A percentile compares a stretch with the other conserved stretches of the same genome.
These are phyloP conservation scores for Alcedo quadribrachys DNA, from an alignment of 2,797 vertebrate genomes.

Conservation along the genomic window DNA sequence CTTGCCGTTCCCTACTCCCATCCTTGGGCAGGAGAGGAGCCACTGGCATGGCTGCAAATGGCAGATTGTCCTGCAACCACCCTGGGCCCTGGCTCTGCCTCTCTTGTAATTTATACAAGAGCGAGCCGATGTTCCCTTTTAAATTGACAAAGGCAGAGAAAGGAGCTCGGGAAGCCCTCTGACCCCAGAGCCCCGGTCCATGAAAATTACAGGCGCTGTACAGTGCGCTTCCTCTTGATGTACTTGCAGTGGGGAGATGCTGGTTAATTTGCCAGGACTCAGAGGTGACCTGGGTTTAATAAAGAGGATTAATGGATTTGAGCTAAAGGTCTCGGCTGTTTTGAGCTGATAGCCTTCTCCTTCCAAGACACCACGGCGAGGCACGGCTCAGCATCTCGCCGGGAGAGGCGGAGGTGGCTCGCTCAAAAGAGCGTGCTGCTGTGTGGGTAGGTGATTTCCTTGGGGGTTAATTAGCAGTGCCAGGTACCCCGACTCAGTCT, in stretches of 20 bases:
- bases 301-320: conserved; percentile 87
- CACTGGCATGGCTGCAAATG: background rate
- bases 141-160: conserved; percentile 78
- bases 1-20: background rate
- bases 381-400: conserved; percentile 42
- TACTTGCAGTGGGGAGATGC: conserved; percentile 77
- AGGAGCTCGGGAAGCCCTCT: conserved; percentile 70
- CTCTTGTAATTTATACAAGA: conserved; percentile 70
- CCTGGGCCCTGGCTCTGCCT: background rate
- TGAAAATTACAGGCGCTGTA: conserved; percentile 75
- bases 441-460: background rate
- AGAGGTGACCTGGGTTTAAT: conserved; percentile 84
- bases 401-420: conserved; percentile 9
- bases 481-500: background rate
- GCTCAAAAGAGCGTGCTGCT: background rate
- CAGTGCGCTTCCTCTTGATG: conserved; percentile 71
- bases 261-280: conserved; percentile 83
- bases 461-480: background rate
- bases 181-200: conserved; percentile 70
- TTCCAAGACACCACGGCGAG: conserved; percentile 67
- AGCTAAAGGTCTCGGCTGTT: conserved; percentile 83
- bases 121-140: conserved; percentile 74
- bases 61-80: background rate
- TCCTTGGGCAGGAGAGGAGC: background rate
- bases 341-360: conserved; percentile 80